Evolutionary conservation across 2,113 vertebrate species (phyloP).

Genomic region (Melozone crissalis): DNA sequence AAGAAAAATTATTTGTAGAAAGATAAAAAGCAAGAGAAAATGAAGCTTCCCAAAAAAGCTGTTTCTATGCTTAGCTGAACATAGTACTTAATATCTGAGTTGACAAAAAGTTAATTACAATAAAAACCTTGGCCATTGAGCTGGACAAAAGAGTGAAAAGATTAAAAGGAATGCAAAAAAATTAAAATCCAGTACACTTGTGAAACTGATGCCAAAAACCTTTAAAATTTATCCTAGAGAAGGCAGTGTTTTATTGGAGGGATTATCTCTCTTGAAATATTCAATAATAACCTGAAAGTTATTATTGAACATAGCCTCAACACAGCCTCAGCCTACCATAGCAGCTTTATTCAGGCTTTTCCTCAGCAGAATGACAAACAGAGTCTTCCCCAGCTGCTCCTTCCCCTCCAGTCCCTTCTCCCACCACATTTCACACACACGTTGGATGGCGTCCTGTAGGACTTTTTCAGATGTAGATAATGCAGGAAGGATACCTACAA

Average conservation of each 20-base stretch:
- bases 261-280: neutral
- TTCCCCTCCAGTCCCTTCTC: constrained; percentile 85
- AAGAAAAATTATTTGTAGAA: neutral
- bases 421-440: constrained; percentile 88
- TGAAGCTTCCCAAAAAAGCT: neutral
- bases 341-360: constrained; percentile 80
- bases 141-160: neutral
- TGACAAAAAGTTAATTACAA: neutral
- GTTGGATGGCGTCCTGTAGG: constrained; percentile 74
- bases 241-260: neutral
- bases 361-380: constrained; percentile 80
- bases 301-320: neutral
- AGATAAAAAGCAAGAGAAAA: neutral
- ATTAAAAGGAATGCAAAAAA: neutral
- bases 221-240: neutral
- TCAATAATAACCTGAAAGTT: neutral
- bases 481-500: constrained; percentile 78
- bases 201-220: neutral
- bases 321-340: constrained; percentile 58
- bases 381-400: constrained; percentile 85
- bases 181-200: neutral
- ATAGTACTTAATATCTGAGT: neutral
- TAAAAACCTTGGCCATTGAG: neutral
- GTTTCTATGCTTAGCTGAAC: neutral
- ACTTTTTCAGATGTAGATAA: constrained; percentile 75